Evolutionary conservation across 2,113 vertebrate species (phyloP).

Genomic region (Phalacrocorax carbo): DNA sequence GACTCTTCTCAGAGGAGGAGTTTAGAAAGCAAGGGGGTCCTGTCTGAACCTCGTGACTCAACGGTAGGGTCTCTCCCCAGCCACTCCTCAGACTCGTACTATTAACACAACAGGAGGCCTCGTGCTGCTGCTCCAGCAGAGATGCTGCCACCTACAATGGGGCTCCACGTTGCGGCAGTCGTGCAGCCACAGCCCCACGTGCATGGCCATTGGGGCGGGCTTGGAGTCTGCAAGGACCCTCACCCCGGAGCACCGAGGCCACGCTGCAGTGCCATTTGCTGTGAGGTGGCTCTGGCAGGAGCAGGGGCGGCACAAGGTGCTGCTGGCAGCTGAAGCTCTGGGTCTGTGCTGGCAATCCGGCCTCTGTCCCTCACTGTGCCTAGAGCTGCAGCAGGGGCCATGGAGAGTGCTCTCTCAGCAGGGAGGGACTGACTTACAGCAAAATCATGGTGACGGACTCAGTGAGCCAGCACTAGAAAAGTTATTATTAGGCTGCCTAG

Average conservation of each 20-base stretch:
- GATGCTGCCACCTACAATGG: no score
- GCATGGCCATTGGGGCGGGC: accelerated
- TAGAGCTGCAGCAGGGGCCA: background rate
- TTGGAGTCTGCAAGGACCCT: accelerated
- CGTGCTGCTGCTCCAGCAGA: accelerated
- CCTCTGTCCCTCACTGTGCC: background rate
- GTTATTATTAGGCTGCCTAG: background rate
- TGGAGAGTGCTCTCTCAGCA: background rate
- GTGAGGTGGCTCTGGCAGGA: accelerated
- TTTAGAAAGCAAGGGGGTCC: no score
- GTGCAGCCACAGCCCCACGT: accelerated
- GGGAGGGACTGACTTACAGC: background rate
- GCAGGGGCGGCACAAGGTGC: accelerated
- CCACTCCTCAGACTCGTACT: no score
- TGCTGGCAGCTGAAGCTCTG: background rate
- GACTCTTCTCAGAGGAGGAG: no score
- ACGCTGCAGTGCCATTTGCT: accelerated
- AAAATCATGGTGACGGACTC: accelerated
- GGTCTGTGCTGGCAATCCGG: accelerated
- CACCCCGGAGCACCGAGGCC: accelerated
- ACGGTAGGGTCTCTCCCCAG: no score
- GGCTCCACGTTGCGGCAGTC: accelerated
- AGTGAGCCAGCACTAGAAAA: background rate
- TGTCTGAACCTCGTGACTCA: no score
- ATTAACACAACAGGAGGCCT: no score